Evolutionary conservation across 2,797 vertebrate genomes (phyloP), one percentile per base, ranked within the genome.

Genomic region (Pseudochirops corinnae): DNA sequence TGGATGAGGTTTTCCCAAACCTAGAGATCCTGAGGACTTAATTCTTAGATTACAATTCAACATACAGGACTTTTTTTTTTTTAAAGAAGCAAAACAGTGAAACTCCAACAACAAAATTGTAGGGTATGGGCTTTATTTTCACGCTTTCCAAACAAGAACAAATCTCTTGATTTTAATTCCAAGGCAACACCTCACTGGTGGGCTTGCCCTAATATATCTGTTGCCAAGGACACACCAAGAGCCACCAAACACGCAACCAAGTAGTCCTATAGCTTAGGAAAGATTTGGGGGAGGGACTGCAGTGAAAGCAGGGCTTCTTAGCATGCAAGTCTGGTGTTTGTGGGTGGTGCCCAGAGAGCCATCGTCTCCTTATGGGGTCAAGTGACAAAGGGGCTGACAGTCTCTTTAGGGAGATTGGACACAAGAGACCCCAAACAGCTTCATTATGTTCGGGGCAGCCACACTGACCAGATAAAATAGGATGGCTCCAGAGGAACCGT

Each of bases 351-450:
- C 74, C 74, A 46, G 39, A 87, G 39, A 87, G 9, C 39, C 39
- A 50, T 87, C 39, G 3, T 91, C 31, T 56, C 92, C 53, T 93
- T 53, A 31, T 29, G 90, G 97, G 33, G 24, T 92, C 67, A 82
- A 87, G 74, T 87, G 74, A 82, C 67, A 82, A 82, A 82, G 93
- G 21, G 92, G 96, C 62, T 96, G 95, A 95, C 52, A 87, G 90
- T 21, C 93, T 95, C 93, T 95, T 94, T 90, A 96, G 39, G n/a
- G 93, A 4, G 93, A 62, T 93, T 0, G 93, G 91, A 96, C 96
- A 97, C 92, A 97, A 94, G 14, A 95, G 92, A 92, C 91, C 57
- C 96, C n/a, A 94, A 95, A 95, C 12, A 94, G 55, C 93, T 95
- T 74, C 92, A 0, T 55, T 62, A 39, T 91, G 92, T 91, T 95